Percentiles rank a stretch among this genome's conserved stretches.
Conservation (phyloP, 2,113 vertebrate genomes). For the Beaufortia kweichowensis region DNA sequence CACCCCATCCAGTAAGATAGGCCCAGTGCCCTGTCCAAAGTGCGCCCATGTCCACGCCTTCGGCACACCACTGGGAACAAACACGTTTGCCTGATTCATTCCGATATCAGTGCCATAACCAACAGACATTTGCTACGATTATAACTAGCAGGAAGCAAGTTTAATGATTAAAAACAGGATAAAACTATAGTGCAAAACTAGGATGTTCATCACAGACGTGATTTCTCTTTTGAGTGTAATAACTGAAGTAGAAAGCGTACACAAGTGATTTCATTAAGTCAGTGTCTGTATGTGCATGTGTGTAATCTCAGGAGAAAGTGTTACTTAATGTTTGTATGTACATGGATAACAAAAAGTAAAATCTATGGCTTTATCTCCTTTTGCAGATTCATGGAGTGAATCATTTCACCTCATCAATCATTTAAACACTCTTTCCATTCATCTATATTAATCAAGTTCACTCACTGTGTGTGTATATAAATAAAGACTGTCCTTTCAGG, state of each 20-base stretch:
- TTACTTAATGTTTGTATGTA: background rate
- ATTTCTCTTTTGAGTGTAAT: background rate
- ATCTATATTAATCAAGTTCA: slow-evolving; percentile 55
- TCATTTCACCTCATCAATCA: slow-evolving; percentile 39
- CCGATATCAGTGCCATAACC: background rate
- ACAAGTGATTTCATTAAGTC: too few species aligned
- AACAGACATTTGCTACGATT: background rate
- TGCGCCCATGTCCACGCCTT: slow-evolving; percentile 79
- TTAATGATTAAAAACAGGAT: background rate
- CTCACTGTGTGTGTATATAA: slow-evolving; percentile 27
- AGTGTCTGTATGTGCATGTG: background rate
- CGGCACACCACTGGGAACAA: slow-evolving; percentile 74
- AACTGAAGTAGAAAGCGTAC: background rate
- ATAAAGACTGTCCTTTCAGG: background rate
- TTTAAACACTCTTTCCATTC: slow-evolving; percentile 38
- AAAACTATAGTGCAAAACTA: background rate
- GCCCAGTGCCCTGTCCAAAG: slow-evolving; percentile 74
- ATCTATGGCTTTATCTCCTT: slow-evolving; percentile 22
- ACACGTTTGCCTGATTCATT: background rate
- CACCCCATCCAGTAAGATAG: slow-evolving; percentile 79
- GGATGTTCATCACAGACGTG: background rate
- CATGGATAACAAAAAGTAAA: background rate
- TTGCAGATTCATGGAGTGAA: slow-evolving; percentile 20
- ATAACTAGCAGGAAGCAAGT: background rate
- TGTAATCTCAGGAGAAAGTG: background rate